Base-by-base conservation (phyloP, 1,140 invertebrate genomes). In the Anthonomus grandis region DNA sequence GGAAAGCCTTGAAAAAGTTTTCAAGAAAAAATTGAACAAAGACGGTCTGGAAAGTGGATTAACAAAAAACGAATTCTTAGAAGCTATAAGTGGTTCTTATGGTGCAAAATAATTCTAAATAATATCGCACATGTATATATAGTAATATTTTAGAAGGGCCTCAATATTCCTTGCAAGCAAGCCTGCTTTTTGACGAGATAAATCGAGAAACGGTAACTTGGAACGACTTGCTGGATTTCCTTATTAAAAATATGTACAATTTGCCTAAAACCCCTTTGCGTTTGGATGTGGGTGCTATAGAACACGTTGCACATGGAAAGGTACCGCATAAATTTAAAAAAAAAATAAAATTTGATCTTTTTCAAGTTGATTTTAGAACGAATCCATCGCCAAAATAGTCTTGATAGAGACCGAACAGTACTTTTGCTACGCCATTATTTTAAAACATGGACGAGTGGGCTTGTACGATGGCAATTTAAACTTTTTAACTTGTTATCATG, bases 361-460 rank as follows among this genome's bases (percentile, higher is more conserved):
- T 19, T 22, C 2, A n/a, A 13, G 13, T 13, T 42, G 22, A 39
- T 15, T 4, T 13, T 38, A 83, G 81, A 70, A 76, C 27, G 80
- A 83, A 56, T 71, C 75, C 0, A 73, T 82, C 41, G 70, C 77
- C 13, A 79, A 78, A 67, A 64, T 82, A 47, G 74, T 82, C 18
- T 69, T 68, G 8, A 70, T 83, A 3, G 78, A 79, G 60, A 72
- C 71, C 0, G 65, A 71, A n/a, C 69, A 69, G 15, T 76, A 77
- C 8, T 82, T 81, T 63, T 81, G 77, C 59, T 81, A 80, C 59
- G 78, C 74, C 3, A 68, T 77, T 6, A 70, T 82, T 37, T 74
- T 78, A 2, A 76, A 76, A 25, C 76, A 78, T 8, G 80, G 80
- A 0, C 66, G 74, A n/a, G 73, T 80, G 0, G 78, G 78, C 1